Base-by-base conservation (phyloP, 2,797 vertebrate species). In the Pterois miles region DNA sequence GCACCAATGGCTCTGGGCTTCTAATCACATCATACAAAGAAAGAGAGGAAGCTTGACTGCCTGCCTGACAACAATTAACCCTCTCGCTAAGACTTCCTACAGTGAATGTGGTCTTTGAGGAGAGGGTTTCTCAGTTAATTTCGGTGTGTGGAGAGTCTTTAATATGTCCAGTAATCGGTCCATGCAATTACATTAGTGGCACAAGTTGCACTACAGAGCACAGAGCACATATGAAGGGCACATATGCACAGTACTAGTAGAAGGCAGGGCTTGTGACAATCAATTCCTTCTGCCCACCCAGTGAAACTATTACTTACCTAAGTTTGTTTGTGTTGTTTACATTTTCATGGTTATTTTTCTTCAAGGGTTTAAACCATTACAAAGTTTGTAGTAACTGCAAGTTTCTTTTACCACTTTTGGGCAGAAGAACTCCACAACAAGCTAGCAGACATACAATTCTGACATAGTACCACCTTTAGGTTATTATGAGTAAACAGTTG, bases 1-100 rank as follows among this genome's bases (percentile, higher is more conserved):
- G 82, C 82, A 84, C 83, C 74, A 43, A 65, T 71, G 74, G 85
- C 86, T 87, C 77, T 65, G 75, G 82, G 85, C 86, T 78, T 87
- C 88, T 90, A 91, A 92, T 87, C 82, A 85, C 79, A 83, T 84
- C 81, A 86, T n/a, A 76, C 38, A 33, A 2, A 63, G 40, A 78
- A 53, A 56, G 31, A 74, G 27, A 43, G 59, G 73, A 9, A 53
- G 31, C 18, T 23, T 34, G 71, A 80, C 63, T 54, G 66, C 29
- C 43, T 70, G 36, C 34, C 54, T 72, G 74, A 76, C 68, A 85
- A 87, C 75, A 88, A 75, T 81, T 82, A 84, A 81, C 73, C 80
- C 74, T 53, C 65, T 77, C 40, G 48, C 54, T 12, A 9, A 40
- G 65, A 83, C 59, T 72, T 76, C 71, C 62, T 43, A 4, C 34